Evolutionary conservation across 2,113 vertebrate species (phyloP).

Genomic region (Serilophus lunatus): DNA sequence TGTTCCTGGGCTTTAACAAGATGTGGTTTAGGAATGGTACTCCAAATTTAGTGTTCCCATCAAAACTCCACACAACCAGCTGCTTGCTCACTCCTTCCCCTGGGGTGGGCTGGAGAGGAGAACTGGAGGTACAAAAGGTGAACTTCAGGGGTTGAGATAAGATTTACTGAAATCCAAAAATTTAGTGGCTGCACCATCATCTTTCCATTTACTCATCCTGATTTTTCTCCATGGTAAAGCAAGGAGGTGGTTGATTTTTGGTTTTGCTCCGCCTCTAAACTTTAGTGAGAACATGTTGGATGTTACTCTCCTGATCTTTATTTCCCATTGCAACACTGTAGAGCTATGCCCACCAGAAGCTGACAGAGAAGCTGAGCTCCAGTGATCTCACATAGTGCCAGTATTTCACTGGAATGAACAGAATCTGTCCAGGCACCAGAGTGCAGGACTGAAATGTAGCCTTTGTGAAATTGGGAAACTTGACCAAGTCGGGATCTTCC

Average conservation of each 20-base stretch:
- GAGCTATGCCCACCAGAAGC: conserved; percentile 96
- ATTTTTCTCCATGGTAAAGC: neutral
- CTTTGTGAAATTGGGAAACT: conserved; percentile 84
- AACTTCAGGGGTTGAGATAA: neutral
- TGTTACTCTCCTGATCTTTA: neutral
- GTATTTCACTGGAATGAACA: conserved; percentile 88
- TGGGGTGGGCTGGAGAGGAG: neutral
- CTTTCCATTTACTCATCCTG: neutral
- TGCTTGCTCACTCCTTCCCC: neutral
- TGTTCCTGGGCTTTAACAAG: neutral
- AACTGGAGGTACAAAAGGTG: neutral
- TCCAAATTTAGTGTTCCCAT: neutral
- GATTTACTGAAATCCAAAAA: neutral
- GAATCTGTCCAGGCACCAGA: conserved; percentile 86
- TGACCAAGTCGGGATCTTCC: conserved; percentile 82
- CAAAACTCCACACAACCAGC: neutral
- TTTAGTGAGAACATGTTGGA: neutral
- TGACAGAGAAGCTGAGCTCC: conserved; percentile 93
- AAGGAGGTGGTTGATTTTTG: neutral
- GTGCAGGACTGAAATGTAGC: conserved; percentile 84
- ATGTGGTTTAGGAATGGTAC: neutral
- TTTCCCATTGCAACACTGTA: neutral
- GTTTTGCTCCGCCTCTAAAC: neutral
- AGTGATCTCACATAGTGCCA: conserved; percentile 93
- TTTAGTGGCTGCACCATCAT: neutral